phyloP scores from a whole-genome alignment of 2,113 vertebrate genomes.

The Oryctolagus cuniculus region mOryCun1.1 NC_091449.1:18928501-18929000 shows the following conservation, averaged over 20 bases:
- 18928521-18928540: slow-evolving; percentile 19
- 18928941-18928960: neutral
- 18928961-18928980: neutral
- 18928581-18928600: neutral
- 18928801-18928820: neutral
- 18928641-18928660: neutral
- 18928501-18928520: neutral
- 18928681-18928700: slow-evolving; percentile 12
- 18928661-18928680: neutral
- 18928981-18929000: neutral
- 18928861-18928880: neutral
- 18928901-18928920: neutral
- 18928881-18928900: neutral
- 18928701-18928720: neutral
- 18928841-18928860: neutral
- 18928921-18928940: neutral
- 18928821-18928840: neutral
- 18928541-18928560: slow-evolving; percentile 43
- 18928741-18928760: neutral
- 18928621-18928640: neutral
- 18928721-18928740: neutral
- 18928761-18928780: neutral
- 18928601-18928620: neutral
- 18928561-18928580: slow-evolving; percentile 18
- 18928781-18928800: neutral